A percentile compares a stretch with the other conserved stretches of the same genome.
Evolutionary conservation across 1,140 invertebrate species (phyloP).

Genomic region (Stegodyphus mimosarum): DNA sequence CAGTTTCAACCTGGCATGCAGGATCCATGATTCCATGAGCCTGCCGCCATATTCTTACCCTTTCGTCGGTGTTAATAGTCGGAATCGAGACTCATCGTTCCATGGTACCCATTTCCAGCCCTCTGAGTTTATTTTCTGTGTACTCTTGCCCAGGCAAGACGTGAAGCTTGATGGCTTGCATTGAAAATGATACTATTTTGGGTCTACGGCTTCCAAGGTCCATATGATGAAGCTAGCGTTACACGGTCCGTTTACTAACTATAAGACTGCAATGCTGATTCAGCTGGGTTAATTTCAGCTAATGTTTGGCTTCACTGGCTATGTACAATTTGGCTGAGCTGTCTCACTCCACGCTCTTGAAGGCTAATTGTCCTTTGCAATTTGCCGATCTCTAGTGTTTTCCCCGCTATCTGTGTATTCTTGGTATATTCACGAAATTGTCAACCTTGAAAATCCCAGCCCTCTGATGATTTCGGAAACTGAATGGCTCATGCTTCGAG

Average conservation of each 20-base stretch:
- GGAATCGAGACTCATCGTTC: neutral
- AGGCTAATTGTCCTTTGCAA: neutral
- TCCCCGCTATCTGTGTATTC: neutral
- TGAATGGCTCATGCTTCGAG: neutral
- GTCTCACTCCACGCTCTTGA: neutral
- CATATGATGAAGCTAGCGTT: neutral
- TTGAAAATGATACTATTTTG: neutral
- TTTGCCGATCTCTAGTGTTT: neutral
- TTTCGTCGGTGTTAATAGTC: neutral
- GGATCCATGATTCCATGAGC: neutral
- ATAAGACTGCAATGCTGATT: neutral
- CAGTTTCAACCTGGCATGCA: neutral
- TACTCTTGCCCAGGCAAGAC: neutral
- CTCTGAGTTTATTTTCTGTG: neutral
- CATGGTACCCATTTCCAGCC: neutral
- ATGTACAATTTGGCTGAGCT: neutral
- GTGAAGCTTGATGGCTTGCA: neutral
- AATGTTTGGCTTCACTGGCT: slow-evolving; percentile 2
- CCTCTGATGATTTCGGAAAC: neutral
- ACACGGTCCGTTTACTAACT: neutral
- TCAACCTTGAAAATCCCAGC: neutral
- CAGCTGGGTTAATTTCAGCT: neutral
- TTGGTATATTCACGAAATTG: neutral
- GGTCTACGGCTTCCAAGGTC: neutral
- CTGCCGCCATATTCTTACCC: neutral